phyloP scores from a whole-genome alignment of 2,113 vertebrate species.

The Cinclus cinclus region DNA sequence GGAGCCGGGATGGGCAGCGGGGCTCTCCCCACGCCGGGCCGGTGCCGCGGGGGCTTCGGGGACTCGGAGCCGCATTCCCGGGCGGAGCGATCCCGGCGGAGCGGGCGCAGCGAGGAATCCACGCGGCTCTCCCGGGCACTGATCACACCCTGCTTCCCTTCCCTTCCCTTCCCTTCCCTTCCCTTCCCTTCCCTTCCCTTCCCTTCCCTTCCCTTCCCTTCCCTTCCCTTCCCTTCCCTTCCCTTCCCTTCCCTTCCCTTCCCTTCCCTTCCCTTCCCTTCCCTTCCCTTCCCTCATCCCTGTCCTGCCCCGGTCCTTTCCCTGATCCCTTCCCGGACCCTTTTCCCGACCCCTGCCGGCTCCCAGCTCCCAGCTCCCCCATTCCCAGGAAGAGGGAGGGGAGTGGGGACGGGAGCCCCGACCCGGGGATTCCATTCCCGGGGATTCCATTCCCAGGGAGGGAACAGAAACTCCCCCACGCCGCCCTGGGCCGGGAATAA shows the following conservation, averaged over 20 bases:
- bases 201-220: too few species aligned
- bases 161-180: too few species aligned
- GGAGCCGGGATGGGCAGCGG: background rate
- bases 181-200: too few species aligned
- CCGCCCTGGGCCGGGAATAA: conserved; percentile 66
- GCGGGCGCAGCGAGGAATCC: background rate
- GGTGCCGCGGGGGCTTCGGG: background rate
- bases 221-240: too few species aligned
- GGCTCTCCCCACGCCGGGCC: background rate
- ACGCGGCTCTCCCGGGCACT: background rate
- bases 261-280: too few species aligned
- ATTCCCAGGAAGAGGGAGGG: background rate
- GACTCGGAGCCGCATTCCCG: background rate
- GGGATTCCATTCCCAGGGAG: background rate
- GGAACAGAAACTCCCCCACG: rapidly evolving
- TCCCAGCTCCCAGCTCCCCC: background rate
- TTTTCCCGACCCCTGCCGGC: too few species aligned
- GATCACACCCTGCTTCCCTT: background rate
- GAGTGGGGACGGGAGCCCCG: background rate
- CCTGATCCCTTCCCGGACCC: background rate
- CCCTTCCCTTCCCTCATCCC: background rate
- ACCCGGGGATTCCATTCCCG: background rate
- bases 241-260: too few species aligned
- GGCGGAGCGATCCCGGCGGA: background rate
- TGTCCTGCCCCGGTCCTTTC: rapidly evolving